Evolutionary conservation across 2,888 invertebrate species (phyloP).

Genomic region (Parochlus steinenii): DNA sequence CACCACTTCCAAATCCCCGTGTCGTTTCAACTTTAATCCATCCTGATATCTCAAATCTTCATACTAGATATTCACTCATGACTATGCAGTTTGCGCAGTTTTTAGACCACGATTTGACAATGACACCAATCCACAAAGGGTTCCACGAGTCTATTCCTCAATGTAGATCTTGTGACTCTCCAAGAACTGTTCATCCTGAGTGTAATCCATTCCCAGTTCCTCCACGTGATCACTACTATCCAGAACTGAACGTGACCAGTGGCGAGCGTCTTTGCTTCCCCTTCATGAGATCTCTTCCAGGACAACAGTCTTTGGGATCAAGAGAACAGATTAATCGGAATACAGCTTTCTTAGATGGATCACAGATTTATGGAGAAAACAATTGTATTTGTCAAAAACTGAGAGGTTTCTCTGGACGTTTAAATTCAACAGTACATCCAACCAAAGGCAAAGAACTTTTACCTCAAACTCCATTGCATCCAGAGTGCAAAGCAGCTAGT

Average conservation of each 20-base stretch:
- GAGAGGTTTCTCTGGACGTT: conserved; percentile 60
- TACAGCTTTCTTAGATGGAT: conserved; percentile 75
- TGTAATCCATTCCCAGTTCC: conserved; percentile 88
- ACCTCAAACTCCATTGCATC: conserved; percentile 60
- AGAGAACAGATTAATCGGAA: conserved; percentile 91
- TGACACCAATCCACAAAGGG: conserved; percentile 85
- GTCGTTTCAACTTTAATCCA: conserved; percentile 77
- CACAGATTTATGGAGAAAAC: conserved; percentile 82
- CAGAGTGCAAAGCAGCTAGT: conserved; percentile 75
- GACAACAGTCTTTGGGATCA: conserved; percentile 73
- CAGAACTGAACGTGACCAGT: conserved; percentile 65
- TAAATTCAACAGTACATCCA: conserved; percentile 66
- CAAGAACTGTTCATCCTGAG: conserved; percentile 76
- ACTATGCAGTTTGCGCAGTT: conserved; percentile 93
- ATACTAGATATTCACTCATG: conserved; percentile 76
- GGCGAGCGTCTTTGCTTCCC: conserved; percentile 81
- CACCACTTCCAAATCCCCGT: conserved; percentile 67
- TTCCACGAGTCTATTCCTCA: conserved; percentile 82
- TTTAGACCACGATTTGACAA: conserved; percentile 84
- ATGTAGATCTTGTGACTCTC: conserved; percentile 76
- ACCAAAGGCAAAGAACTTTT: conserved; percentile 59
- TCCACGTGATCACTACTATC: conserved; percentile 75
- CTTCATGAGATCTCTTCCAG: conserved; percentile 85
- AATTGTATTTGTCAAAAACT: conserved; percentile 60
- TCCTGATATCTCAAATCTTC: conserved; percentile 79